Evolutionary conservation across 2,113 vertebrate species (phyloP), one percentile per base, ranked within the genome.

Genomic region (Lepisosteus oculatus): DNA sequence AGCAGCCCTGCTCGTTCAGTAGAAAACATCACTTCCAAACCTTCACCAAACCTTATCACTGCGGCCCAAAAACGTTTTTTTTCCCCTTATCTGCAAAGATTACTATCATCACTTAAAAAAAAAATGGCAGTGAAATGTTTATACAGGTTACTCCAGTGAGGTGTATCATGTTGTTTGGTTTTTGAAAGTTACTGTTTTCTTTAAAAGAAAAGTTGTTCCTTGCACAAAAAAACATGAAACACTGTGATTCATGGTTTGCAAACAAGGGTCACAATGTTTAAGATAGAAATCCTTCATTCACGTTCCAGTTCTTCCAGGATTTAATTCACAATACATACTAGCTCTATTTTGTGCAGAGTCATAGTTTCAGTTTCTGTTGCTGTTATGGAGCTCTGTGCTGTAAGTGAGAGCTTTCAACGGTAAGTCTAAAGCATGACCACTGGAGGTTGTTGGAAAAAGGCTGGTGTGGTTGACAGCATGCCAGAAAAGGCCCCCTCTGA

Each of bases 311-410:
- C 51, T 12, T n/a, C 63, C 42, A 67, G 69, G 44, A 63, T 61
- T 76, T 62, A 9, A 51, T 51, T 51, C 47, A 51, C 9, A 1
- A 51, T 51, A 51, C 5, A 51, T 51, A 29, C 29, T 29, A 9
- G 47, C 9, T 51, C 9, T 6, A 62, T 69, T 77, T 73, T 79
- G 71, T 59, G 61, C 62, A 59, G 75, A 71, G 69, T 76, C 68
- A 80, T 74, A 73, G 72, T 78, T 81, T 78, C 72, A 6, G 66
- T 80, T 80, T 84, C 73, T 72, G 29, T 69, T 80, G 45, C 67
- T 43, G 29, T 51, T 72, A 74, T 59, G 56, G 69, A 70, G 55
- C 55, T 59, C 15, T 73, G 45, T 51, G 81, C 43, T 69, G 44
- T 62, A 43, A 74, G 65, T 41, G 56, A 73, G 67, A 13, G 77